phyloP scores from a whole-genome alignment of 1,140 invertebrate genomes.

The Drosophila busckii region DNA sequence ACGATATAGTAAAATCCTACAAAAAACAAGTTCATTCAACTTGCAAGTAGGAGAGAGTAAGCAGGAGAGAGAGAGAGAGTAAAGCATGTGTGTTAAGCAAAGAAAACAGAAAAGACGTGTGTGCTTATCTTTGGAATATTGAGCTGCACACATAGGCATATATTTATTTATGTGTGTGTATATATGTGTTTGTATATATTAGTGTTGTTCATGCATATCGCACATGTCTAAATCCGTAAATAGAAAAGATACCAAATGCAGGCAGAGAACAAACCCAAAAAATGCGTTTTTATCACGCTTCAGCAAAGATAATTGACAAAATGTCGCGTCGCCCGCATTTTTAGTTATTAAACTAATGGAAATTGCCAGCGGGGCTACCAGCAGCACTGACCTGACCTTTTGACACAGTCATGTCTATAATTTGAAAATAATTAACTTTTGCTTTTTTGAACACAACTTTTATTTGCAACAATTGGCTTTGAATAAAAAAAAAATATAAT shows the following conservation, averaged over 20 bases:
- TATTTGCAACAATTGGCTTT: constrained; percentile 15
- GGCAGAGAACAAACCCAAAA: constrained; percentile 22
- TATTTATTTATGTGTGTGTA: neutral
- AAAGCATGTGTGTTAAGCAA: constrained; percentile 10
- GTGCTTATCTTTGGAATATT: constrained; percentile 34
- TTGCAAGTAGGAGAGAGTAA: constrained; percentile 17
- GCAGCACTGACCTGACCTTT: constrained; percentile 30
- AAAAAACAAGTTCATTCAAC: constrained; percentile 56
- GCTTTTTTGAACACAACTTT: constrained; percentile 1
- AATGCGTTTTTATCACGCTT: constrained; percentile 47
- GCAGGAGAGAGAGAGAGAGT: constrained; percentile 18
- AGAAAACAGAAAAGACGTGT: constrained; percentile 11
- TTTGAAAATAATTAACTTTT: neutral
- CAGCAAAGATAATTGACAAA: constrained; percentile 32
- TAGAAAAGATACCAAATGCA: constrained; percentile 64
- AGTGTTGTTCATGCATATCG: no score
- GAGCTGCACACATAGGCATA: constrained; percentile 9
- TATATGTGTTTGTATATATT: constrained; percentile 1
- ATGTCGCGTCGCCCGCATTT: constrained; percentile 35
- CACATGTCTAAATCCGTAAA: constrained; percentile 52
- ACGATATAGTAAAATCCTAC: constrained; percentile 22
- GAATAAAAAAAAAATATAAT: neutral
- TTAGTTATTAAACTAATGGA: constrained; percentile 26
- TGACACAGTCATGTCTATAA: neutral
- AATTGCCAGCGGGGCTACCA: constrained; percentile 14